These are phyloP conservation scores for Oplegnathus fasciatus DNA, from an alignment of 2,113 vertebrate genomes.

Conservation along the genomic window DNA sequence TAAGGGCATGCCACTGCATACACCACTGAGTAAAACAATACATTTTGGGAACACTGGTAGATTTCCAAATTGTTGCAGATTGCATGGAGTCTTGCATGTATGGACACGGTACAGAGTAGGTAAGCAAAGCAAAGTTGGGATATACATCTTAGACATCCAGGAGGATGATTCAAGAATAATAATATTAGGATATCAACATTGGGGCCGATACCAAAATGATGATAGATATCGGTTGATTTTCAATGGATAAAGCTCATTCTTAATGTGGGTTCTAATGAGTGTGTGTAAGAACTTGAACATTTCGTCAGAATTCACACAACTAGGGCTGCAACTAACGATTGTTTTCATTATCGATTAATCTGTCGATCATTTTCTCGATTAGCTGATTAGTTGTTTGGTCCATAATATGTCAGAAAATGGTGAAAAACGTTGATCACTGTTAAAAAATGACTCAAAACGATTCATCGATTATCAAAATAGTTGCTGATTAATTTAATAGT, in stretches of 20 bases:
- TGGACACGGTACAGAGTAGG: background rate
- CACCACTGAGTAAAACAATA: constrained; percentile 24
- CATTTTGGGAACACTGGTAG: constrained; percentile 23
- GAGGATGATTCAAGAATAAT: background rate
- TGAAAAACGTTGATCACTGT: too few species aligned
- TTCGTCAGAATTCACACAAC: too few species aligned
- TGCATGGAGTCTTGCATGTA: background rate
- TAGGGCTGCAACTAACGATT: too few species aligned
- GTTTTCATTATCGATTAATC: too few species aligned
- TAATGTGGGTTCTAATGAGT: background rate
- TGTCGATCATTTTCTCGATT: too few species aligned
- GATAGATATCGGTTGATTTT: background rate
- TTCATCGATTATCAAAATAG: too few species aligned
- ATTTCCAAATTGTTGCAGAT: constrained; percentile 5
- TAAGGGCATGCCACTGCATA: background rate
- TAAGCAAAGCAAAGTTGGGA: background rate
- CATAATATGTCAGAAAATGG: too few species aligned
- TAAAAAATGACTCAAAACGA: too few species aligned
- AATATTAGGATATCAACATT: background rate
- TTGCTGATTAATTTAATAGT: too few species aligned
- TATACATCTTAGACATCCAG: background rate
- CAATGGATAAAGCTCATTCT: background rate
- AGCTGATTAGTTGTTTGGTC: too few species aligned
- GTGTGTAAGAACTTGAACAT: background rate
- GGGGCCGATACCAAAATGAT: background rate